Evolutionary conservation across 1,140 invertebrate genomes (phyloP), one percentile per base, ranked within the genome.

Genomic region (Luehdorfia chinensis): DNA sequence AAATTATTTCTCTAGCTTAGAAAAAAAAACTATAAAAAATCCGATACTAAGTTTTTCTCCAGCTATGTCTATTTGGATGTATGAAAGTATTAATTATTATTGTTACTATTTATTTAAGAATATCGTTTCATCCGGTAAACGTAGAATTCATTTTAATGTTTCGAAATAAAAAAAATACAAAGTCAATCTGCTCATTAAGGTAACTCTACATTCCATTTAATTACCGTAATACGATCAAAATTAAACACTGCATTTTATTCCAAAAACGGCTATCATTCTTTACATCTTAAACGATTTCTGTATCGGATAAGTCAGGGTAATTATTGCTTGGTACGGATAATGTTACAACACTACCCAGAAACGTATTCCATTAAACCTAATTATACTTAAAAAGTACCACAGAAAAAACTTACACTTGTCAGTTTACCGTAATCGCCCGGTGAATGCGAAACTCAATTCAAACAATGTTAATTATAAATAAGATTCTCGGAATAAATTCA

Each of bases 291-390:
- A 28, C 23, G 23, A 16, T 41, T 15, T 41, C 19, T 12, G 12
- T 2, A 14, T 23, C 8, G 13, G 37, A 28, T 41, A 28, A 41
- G 37, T 41, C 37, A 1, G 2, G 11, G 23, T 13, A 28, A 41
- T 41, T 41, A 27, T 39, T 12, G 21, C 1, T 31, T 9, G 16
- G 18, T 21, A 37, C 21, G 13, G 23, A 39, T 27, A 13, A 39
- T 39, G 11, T 11, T 27, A 27, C 23, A 27, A 27, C 28, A 31
- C 28, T 39, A 39, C 36, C 12, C 7, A 25, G 36, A 39, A 39
- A 3, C 23, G 33, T n/a, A 12, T 12, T 18, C 27, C 36, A 55
- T 55, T 55, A 50, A 27, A 25, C 28, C 11, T 55, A 47, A 55
- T 55, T 55, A 49, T 14, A 41, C 41, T 47, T 41, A 15, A 52